These are phyloP conservation scores for Eupithecia pulchellata DNA, from an alignment of 2,888 invertebrate species.

Conservation along the genomic window DNA sequence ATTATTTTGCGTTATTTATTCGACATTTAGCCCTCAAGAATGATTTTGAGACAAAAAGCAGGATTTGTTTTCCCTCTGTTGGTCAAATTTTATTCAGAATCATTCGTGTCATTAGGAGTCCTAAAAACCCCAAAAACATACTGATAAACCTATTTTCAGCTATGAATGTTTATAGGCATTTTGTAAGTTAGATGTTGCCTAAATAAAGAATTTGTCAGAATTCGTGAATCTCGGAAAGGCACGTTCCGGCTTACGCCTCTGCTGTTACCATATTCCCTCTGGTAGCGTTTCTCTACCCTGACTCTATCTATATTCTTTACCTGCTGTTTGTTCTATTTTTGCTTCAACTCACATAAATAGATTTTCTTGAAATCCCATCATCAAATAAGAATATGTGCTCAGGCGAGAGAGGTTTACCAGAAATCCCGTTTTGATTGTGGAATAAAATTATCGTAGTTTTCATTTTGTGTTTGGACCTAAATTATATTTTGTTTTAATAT, in stretches of 20 bases:
- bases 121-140: background rate
- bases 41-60: background rate
- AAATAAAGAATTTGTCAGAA: slow-evolving; percentile 4
- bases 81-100: background rate
- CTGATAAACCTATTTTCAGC: background rate
- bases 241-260: background rate
- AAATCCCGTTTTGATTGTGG: background rate
- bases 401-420: background rate
- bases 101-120: background rate
- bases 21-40: background rate
- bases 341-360: too few species aligned
- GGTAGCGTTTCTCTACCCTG: background rate
- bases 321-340: background rate
- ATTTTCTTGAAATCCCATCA: background rate
- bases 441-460: background rate
- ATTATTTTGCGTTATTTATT: background rate
- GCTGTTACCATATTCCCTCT: background rate
- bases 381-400: background rate
- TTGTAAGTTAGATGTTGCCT: too few species aligned
- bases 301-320: background rate
- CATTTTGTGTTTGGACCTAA: background rate
- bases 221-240: background rate
- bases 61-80: background rate
- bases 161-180: too few species aligned
- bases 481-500: background rate